Evolutionary conservation across 2,113 vertebrate genomes (phyloP).

Genomic region (Xenopus tropicalis): UCB_Xtro_10.0 CM004444.2:14881001-14881500

Average conservation of each 20-base stretch:
- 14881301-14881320: too few relatives aligned
- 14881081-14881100: constrained; percentile 76
- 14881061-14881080: constrained; percentile 81
- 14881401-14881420: too few relatives aligned
- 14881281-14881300: too few relatives aligned
- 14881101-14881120: constrained; percentile 85
- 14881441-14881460: too few relatives aligned
- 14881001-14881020: constrained; percentile 82
- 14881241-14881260: constrained; percentile 25
- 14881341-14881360: too few relatives aligned
- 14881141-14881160: constrained; percentile 75
- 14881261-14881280: too few relatives aligned
- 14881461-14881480: too few relatives aligned
- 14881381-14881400: too few relatives aligned
- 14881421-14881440: too few relatives aligned
- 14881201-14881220: constrained; percentile 63
- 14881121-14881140: constrained; percentile 68
- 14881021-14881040: constrained; percentile 78
- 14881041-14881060: constrained; percentile 72
- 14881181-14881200: constrained; percentile 63
- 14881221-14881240: constrained; percentile 54
- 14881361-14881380: too few relatives aligned
- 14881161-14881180: constrained; percentile 61
- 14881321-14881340: too few relatives aligned
- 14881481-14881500: too few relatives aligned